A percentile compares a stretch with the other conserved stretches of the same genome.
phyloP scores from a whole-genome alignment of 1,140 invertebrate genomes.

The Musca vetustissima region DNA sequence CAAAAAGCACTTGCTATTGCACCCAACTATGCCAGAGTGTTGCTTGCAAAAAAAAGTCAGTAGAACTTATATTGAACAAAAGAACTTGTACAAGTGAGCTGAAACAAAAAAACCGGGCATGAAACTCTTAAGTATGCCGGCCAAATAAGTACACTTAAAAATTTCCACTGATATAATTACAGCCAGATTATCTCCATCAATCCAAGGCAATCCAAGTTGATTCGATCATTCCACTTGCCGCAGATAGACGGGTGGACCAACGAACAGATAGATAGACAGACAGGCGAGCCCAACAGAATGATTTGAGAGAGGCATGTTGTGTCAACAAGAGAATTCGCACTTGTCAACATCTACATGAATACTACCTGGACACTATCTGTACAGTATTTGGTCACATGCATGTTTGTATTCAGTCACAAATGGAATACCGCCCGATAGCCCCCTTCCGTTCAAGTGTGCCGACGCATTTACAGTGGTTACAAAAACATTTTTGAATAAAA shows the following conservation, averaged over 20 bases:
- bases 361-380: not conserved
- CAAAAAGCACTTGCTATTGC: slow-evolving; percentile 2
- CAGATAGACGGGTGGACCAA: not conserved
- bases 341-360: slow-evolving; percentile 25
- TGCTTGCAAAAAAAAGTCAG: not conserved
- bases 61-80: not conserved
- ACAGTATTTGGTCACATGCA: too few relatives aligned
- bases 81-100: too few relatives aligned
- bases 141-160: slow-evolving; percentile 21
- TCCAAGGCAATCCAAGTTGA: slow-evolving; percentile 13
- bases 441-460: too few relatives aligned
- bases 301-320: slow-evolving; percentile 26
- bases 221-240: not conserved
- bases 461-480: too few relatives aligned
- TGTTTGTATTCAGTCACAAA: too few relatives aligned
- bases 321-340: slow-evolving; percentile 30
- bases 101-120: not conserved
- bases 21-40: not conserved
- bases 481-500: too few relatives aligned
- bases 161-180: slow-evolving; percentile 16
- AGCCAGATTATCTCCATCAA: slow-evolving; percentile 20
- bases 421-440: too few relatives aligned
- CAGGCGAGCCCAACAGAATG: slow-evolving; percentile 16
- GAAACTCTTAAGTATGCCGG: slow-evolving; percentile 17
- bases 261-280: not conserved